Conservation (phyloP, 2,888 invertebrate species). For the Nasonia oneida region DNA sequence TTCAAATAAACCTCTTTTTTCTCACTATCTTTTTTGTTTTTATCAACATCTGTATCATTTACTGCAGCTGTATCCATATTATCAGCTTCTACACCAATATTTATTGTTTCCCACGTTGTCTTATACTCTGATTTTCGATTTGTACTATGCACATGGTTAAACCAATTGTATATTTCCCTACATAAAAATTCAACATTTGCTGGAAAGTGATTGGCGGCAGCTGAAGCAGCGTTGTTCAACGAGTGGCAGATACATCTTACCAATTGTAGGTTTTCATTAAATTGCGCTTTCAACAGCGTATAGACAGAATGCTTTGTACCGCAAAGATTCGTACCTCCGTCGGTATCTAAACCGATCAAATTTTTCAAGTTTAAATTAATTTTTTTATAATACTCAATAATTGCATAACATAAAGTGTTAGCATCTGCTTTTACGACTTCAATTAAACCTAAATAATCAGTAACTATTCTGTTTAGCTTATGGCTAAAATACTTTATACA, state of each 20-base stretch:
- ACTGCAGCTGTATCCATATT: background rate
- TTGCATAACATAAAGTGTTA: background rate
- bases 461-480: background rate
- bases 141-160: background rate
- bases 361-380: background rate
- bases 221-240: background rate
- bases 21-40: background rate
- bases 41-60: background rate
- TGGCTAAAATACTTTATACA: slow-evolving; percentile 1
- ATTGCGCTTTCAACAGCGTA: background rate
- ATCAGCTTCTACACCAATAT: background rate
- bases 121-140: background rate
- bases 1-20: background rate
- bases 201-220: background rate
- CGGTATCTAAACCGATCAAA: background rate
- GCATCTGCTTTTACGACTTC: background rate
- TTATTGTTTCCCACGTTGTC: background rate
- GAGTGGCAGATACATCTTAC: background rate
- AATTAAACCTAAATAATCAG: background rate
- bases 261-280: background rate
- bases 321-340: background rate
- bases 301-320: background rate
- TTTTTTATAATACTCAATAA: background rate
- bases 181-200: background rate
- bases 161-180: background rate